Conservation (phyloP, 2,113 vertebrate genomes). For the Physeter macrocephalus region DNA sequence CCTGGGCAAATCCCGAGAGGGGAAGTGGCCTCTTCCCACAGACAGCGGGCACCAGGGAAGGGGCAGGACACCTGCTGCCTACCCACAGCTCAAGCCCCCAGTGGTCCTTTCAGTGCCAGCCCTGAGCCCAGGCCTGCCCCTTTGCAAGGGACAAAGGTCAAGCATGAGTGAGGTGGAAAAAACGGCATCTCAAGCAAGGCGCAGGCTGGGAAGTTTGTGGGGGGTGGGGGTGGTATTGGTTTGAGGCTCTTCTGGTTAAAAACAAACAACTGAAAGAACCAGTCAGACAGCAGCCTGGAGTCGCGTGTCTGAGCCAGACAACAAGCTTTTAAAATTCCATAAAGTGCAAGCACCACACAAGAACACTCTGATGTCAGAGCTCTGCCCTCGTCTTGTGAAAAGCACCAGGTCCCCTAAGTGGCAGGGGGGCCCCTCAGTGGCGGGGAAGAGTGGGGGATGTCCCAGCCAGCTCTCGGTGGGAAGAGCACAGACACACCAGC, state of each 20-base stretch:
- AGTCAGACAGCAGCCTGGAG: not conserved
- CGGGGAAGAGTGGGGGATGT: no score
- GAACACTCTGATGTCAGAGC: not conserved
- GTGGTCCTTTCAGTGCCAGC: not conserved
- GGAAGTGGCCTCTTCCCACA: not conserved
- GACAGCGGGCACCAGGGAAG: not conserved
- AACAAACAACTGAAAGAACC: not conserved
- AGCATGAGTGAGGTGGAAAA: not conserved
- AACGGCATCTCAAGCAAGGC: not conserved
- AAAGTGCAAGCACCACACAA: not conserved
- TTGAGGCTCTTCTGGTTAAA: not conserved
- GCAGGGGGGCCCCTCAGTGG: not conserved
- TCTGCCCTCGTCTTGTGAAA: not conserved
- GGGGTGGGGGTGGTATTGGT: not conserved
- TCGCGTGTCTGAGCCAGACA: not conserved
- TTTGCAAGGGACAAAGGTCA: not conserved
- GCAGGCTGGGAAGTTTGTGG: not conserved
- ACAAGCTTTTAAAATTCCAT: not conserved
- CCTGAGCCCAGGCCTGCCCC: not conserved
- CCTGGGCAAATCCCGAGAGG: not conserved
- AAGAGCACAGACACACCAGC: not conserved
- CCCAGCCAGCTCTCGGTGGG: not conserved
- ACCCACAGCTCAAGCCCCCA: not conserved
- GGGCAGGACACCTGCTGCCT: not conserved
- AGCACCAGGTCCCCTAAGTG: not conserved